Evolutionary conservation across 2,113 vertebrate genomes (phyloP).

Genomic region (Cynopterus brachyotis): DNA sequence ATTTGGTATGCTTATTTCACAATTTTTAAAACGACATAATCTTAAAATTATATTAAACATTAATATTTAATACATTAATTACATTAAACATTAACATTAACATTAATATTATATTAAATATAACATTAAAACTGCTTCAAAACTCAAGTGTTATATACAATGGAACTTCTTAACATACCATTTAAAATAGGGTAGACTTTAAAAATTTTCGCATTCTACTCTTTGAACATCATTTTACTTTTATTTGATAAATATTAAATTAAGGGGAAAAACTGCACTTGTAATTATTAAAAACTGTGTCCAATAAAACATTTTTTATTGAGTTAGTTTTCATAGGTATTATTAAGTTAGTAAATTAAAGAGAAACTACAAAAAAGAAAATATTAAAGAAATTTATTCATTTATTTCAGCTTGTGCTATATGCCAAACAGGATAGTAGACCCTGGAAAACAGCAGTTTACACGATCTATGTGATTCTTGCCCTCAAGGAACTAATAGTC

Average conservation of each 20-base stretch:
- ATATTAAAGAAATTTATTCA: neutral
- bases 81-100: no score
- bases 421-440: neutral
- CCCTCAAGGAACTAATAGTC: neutral
- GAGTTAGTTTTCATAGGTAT: neutral
- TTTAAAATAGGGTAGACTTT: neutral
- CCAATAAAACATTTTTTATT: neutral
- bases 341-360: neutral
- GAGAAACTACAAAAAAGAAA: neutral
- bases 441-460: neutral
- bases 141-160: neutral
- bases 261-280: neutral
- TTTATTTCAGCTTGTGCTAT: neutral
- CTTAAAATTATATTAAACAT: no score
- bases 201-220: neutral
- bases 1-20: neutral
- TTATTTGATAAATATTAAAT: neutral
- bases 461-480: neutral
- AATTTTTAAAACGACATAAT: neutral
- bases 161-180: neutral
- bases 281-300: neutral
- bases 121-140: neutral
- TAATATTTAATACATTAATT: no score
- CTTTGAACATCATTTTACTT: neutral
- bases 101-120: no score